phyloP scores from a whole-genome alignment of 2,797 vertebrate species.

The Urocyon cinereoargenteus region DNA sequence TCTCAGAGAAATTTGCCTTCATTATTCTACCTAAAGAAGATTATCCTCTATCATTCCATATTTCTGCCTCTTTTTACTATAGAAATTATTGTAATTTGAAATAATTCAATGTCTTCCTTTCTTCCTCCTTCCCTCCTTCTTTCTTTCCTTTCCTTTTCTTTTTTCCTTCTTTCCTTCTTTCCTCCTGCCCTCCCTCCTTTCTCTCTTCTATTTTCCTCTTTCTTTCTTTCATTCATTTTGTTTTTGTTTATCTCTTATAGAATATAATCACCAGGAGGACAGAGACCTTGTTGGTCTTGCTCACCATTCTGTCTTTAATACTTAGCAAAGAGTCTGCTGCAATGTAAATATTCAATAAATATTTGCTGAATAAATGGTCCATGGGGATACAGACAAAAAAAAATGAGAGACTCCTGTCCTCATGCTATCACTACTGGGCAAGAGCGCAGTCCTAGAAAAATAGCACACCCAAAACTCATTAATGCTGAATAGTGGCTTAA shows the following conservation, averaged over 20 bases:
- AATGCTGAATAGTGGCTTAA: background rate
- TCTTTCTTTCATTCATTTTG: background rate
- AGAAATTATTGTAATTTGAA: background rate
- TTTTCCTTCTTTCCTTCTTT: too few species aligned
- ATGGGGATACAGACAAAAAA: background rate
- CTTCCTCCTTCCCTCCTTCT: background rate
- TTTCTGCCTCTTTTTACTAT: background rate
- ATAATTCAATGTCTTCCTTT: background rate
- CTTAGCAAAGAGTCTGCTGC: background rate
- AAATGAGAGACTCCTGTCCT: background rate
- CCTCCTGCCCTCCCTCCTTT: too few species aligned
- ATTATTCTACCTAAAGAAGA: background rate
- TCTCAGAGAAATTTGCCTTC: background rate
- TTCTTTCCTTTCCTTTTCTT: too few species aligned
- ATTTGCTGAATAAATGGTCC: constrained; percentile 1
- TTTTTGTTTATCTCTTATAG: background rate
- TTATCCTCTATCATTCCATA: background rate
- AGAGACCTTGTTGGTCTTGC: background rate
- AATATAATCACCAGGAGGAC: background rate
- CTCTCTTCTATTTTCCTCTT: background rate
- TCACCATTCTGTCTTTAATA: background rate
- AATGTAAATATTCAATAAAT: background rate
- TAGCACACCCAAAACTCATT: background rate
- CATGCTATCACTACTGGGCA: background rate
- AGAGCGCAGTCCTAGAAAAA: background rate